Percentiles rank a stretch among this genome's conserved stretches.
These are phyloP conservation scores for Rhingia campestris DNA, from an alignment of 2,888 invertebrate genomes.

Conservation along the genomic window DNA sequence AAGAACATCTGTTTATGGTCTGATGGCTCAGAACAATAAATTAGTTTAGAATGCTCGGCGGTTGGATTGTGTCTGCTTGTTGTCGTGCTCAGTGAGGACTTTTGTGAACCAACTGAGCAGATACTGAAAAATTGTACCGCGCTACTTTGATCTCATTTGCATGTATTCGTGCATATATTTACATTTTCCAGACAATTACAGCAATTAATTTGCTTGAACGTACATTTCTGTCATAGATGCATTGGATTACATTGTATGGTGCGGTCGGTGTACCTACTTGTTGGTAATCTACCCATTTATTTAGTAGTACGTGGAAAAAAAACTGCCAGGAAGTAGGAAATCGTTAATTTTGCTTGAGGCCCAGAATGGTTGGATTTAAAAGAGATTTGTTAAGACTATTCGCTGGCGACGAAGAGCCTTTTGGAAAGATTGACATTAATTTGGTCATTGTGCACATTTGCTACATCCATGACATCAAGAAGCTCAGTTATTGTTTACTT, in stretches of 20 bases:
- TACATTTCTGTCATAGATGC: conserved; percentile 56
- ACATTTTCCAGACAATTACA: conserved; percentile 70
- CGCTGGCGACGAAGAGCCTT: too few relatives aligned
- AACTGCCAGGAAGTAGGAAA: conserved; percentile 55
- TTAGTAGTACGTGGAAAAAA: background rate
- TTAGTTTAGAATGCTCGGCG: conserved; percentile 50
- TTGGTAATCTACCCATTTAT: background rate
- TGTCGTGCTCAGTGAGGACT: conserved; percentile 64
- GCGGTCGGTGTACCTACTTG: conserved; percentile 25
- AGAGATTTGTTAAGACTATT: background rate
- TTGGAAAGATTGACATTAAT: too few relatives aligned
- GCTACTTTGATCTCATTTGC: conserved; percentile 73
- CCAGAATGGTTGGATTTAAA: conserved; percentile 29
- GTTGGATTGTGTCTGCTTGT: conserved; percentile 49
- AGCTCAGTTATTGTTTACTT: too few relatives aligned
- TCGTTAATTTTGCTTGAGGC: conserved; percentile 18
- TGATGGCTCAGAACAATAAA: conserved; percentile 69
- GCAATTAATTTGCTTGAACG: conserved; percentile 71
- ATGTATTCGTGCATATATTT: conserved; percentile 3
- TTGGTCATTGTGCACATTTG: too few relatives aligned
- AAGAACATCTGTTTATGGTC: conserved; percentile 62
- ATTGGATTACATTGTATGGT: conserved; percentile 43
- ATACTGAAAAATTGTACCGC: conserved; percentile 62
- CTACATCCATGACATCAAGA: too few relatives aligned
- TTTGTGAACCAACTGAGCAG: conserved; percentile 64